Evolutionary conservation across 1,140 invertebrate species (phyloP).

Genomic region (Lethrus apterus): DNA sequence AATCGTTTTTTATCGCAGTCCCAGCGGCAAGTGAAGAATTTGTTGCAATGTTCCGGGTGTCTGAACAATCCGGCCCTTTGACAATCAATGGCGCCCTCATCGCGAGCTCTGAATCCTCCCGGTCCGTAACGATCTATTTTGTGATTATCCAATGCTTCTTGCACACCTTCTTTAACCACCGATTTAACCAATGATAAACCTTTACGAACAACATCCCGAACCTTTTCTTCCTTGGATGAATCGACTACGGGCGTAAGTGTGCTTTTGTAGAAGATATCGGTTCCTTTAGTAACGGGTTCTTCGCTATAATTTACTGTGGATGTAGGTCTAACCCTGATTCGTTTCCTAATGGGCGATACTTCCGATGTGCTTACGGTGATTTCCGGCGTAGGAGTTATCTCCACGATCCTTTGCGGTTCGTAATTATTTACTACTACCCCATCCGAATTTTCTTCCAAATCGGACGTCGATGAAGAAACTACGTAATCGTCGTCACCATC

Average conservation of each 20-base stretch:
- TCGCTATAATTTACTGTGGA: conserved; percentile 1
- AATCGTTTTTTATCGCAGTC: conserved; percentile 71
- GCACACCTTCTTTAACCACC: conserved; percentile 25
- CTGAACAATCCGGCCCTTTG: conserved; percentile 72
- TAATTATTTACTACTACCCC: too few relatives aligned
- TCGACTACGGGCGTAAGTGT: conserved; percentile 16
- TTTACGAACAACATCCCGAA: conserved; percentile 24
- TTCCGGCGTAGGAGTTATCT: conserved; percentile 23
- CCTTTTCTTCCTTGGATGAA: conserved; percentile 17
- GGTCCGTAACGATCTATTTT: conserved; percentile 49
- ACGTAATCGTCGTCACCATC: conserved; percentile 36
- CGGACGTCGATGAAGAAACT: background rate
- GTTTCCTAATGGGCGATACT: conserved; percentile 18
- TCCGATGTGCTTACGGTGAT: conserved; percentile 22
- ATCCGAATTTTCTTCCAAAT: conserved; percentile 8
- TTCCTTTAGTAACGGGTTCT: conserved; percentile 22
- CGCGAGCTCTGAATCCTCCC: conserved; percentile 45
- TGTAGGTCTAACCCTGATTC: conserved; percentile 16
- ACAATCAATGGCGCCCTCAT: conserved; percentile 59
- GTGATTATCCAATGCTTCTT: conserved; percentile 20
- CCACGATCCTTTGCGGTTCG: conserved; percentile 25
- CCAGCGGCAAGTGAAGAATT: conserved; percentile 80
- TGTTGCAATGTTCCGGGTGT: conserved; percentile 74
- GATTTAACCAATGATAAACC: conserved; percentile 29
- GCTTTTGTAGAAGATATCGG: conserved; percentile 16